These are phyloP conservation scores for Coendou prehensilis DNA, from an alignment of 2,797 vertebrate species.

Conservation along the genomic window DNA sequence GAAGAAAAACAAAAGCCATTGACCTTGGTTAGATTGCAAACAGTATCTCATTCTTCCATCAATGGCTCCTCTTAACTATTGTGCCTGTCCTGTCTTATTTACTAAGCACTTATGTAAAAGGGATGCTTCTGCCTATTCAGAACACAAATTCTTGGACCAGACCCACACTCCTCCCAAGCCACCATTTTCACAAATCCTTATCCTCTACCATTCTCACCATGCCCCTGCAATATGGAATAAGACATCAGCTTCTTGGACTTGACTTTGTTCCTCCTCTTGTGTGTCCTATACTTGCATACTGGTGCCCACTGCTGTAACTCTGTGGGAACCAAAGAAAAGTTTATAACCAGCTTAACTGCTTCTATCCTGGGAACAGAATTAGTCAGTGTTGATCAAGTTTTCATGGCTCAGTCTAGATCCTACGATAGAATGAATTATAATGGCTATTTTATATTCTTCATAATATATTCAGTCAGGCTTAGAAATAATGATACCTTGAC, in stretches of 20 bases:
- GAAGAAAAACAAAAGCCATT: background rate
- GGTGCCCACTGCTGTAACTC: background rate
- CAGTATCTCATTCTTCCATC: background rate
- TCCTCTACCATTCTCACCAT: background rate
- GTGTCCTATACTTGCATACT: background rate
- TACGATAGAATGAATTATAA: background rate
- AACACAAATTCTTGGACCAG: background rate
- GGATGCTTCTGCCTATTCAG: background rate
- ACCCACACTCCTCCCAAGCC: background rate
- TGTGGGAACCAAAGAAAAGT: background rate
- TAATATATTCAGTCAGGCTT: background rate
- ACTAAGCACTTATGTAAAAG: background rate
- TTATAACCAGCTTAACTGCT: background rate
- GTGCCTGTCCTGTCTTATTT: background rate
- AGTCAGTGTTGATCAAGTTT: background rate
- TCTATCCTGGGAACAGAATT: background rate
- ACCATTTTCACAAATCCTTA: background rate
- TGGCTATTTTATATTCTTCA: background rate
- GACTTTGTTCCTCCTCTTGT: background rate
- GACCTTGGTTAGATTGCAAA: background rate
- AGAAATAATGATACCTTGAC: background rate
- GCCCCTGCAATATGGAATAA: background rate
- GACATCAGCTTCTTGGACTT: background rate
- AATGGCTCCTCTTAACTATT: background rate
- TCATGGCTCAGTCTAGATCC: background rate